Conservation (phyloP, 1,140 invertebrate genomes). For the Nasonia vitripennis region DNA sequence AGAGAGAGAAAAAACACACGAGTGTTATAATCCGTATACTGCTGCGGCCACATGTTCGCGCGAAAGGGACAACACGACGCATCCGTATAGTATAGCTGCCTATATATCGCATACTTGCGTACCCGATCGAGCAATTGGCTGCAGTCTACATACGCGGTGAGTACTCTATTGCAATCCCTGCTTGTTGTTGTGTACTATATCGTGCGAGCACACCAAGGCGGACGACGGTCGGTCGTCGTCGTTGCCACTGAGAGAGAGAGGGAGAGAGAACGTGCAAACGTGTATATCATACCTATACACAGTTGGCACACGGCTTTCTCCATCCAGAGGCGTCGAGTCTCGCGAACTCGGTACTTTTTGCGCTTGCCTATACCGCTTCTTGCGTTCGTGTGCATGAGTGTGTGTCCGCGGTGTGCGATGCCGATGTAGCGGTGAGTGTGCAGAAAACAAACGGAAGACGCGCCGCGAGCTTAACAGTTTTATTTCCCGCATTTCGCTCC, state of each 20-base stretch:
- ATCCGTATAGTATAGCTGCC: background rate
- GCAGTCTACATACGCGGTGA: background rate
- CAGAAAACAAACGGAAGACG: conserved; percentile 4
- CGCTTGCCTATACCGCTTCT: background rate
- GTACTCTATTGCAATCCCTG: background rate
- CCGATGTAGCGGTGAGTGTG: background rate
- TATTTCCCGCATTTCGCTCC: background rate
- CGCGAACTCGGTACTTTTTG: background rate
- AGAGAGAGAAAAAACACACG: too few relatives aligned
- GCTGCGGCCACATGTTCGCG: background rate
- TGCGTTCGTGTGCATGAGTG: background rate
- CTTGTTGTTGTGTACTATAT: too few relatives aligned
- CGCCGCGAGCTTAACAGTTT: conserved; percentile 11
- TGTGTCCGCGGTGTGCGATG: background rate
- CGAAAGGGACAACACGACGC: background rate
- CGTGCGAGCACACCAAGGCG: too few relatives aligned
- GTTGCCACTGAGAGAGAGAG: too few relatives aligned
- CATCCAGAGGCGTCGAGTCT: background rate
- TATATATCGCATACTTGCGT: too few relatives aligned
- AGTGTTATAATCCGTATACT: too few relatives aligned
- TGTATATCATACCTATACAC: background rate
- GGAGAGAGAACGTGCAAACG: background rate
- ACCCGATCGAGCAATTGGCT: background rate
- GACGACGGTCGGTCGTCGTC: too few relatives aligned
- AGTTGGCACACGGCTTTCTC: background rate